A percentile compares a stretch with the other conserved stretches of the same genome.
phyloP scores from a whole-genome alignment of 2,888 invertebrate genomes.

The Leptinotarsa rubiginosa region DNA sequence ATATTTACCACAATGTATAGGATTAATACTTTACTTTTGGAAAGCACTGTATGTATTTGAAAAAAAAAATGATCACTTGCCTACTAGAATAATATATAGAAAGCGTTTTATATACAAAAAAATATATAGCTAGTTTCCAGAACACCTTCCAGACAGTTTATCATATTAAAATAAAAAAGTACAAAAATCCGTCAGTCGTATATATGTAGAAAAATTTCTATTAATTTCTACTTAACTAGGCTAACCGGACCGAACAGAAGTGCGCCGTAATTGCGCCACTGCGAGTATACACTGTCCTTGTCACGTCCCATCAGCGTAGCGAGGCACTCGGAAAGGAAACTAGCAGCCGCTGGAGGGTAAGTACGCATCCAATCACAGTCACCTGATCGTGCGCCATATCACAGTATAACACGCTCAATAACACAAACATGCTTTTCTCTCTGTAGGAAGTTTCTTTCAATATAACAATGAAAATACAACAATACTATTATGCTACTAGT shows the following conservation, averaged over 20 bases:
- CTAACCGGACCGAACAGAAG: conserved; percentile 62
- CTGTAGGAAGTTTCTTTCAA: conserved; percentile 25
- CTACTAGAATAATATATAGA: neutral
- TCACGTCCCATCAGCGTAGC: conserved; percentile 66
- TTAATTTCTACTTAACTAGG: conserved; percentile 61
- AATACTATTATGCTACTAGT: conserved; percentile 30
- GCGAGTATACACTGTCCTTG: conserved; percentile 62
- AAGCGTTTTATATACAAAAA: conserved; percentile 12
- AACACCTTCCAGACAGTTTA: conserved; percentile 20
- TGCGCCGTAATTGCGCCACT: conserved; percentile 52
- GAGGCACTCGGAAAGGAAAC: conserved; percentile 67
- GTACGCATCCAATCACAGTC: conserved; percentile 66
- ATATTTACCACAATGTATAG: too few species aligned
- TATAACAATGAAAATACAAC: conserved; percentile 31
- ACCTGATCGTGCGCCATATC: conserved; percentile 68
- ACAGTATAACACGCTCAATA: conserved; percentile 65
- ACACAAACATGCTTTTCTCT: conserved; percentile 59
- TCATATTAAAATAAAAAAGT: conserved; percentile 11
- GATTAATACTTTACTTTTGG: too few species aligned
- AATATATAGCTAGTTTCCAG: neutral
- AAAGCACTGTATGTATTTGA: too few species aligned
- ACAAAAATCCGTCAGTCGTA: conserved; percentile 55
- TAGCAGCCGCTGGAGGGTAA: conserved; percentile 66
- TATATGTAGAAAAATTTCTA: conserved; percentile 57
- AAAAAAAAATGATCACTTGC: too few species aligned